These are phyloP conservation scores for Actinia equina DNA, from an alignment of 64 coral and sea anemone genomes.

Conservation along the genomic window DNA sequence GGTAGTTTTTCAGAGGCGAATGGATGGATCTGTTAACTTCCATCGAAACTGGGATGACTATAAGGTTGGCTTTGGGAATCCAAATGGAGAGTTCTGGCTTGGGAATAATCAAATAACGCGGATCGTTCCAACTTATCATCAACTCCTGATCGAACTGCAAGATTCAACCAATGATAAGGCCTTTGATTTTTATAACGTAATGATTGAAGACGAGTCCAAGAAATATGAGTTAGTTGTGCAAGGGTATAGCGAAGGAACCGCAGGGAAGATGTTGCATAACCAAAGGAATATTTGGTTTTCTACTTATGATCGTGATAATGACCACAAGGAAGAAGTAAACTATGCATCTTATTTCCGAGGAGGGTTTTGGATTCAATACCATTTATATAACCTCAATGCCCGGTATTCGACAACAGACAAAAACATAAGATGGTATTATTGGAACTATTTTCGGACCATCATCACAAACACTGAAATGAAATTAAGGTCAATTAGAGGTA, in stretches of 20 bases:
- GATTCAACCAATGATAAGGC: conserved; percentile 7
- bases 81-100: conserved; percentile 54
- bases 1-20: conserved; percentile 51
- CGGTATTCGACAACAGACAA: not conserved
- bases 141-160: conserved; percentile 29
- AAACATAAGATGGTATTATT: not conserved
- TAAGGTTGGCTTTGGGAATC: conserved; percentile 33
- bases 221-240: not conserved
- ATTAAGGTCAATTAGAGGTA: not conserved
- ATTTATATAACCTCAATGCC: not conserved
- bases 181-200: not conserved
- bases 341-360: not conserved
- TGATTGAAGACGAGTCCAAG: not conserved
- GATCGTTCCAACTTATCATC: not conserved
- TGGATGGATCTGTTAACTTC: conserved; percentile 38
- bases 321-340: not conserved
- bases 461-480: not conserved
- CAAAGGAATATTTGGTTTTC: not conserved
- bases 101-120: conserved; percentile 47
- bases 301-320: not conserved
- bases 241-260: not conserved
- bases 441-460: not conserved
- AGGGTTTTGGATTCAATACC: not conserved
- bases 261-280: not conserved
- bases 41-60: conserved; percentile 8